Base-by-base conservation (phyloP, 2,888 invertebrate species). In the Sisyra nigra region DNA sequence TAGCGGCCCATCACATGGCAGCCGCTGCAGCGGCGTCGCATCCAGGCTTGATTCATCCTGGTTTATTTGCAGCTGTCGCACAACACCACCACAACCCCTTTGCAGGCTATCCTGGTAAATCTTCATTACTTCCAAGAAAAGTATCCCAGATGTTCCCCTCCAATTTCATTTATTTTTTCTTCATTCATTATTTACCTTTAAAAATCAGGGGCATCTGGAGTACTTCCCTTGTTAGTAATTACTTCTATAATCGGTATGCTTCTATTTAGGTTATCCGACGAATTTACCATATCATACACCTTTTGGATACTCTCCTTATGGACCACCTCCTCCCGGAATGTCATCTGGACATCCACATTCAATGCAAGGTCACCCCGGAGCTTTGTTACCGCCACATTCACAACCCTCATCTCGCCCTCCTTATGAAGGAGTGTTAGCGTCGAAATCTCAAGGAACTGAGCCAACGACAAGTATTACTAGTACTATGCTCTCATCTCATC, bases 401-500 rank as follows among this genome's bases (percentile, higher is more conserved):
- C 76, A 43, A 77, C 79, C 1, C 76, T 78, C 57, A 68, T 80
- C 54, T 75, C 77, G 59, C 66, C 69, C 0, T 71, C 77, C 10
- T 80, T 80, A 58, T 77, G 77, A 52, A 77, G 76, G 52, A 76
- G 15, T 15, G 8, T 14, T 41, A n/a, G 19, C 31, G 6, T 34
- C 41, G 34, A 41, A 41, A 41, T 24, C 40, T 11, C 40, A 17
- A 41, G 34, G 41, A 34, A 13, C 34, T 10, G 41, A 41, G 47
- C 48, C 53, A 6, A 52, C 53, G 2, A 55, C 57, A 4, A 57
- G 57, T 42, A 71, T 74, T 36, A 78, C 80, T 51, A 76, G 76
- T 42, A 76, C 79, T 56, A 68, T 80, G 54, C 75, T 77, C 59
- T 66, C 69, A 0, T 71, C 77, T 10, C 80, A 80, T 58, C 78